Evolutionary conservation across 2,113 vertebrate genomes (phyloP).

Genomic region (Pavo muticus): DNA sequence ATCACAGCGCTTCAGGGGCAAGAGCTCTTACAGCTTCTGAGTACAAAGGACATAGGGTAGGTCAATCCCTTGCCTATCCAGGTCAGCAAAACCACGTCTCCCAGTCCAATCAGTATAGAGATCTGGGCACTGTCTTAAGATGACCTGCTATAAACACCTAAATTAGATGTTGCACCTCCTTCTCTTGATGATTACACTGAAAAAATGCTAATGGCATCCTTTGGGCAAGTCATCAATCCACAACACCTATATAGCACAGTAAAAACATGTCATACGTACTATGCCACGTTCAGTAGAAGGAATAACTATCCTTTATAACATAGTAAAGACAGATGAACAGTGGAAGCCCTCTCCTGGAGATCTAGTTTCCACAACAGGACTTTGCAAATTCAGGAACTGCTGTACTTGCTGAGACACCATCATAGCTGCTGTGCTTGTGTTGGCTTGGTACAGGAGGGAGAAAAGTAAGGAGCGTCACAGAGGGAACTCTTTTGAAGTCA

Average conservation of each 20-base stretch:
- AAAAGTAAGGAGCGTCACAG: background rate
- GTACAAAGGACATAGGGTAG: background rate
- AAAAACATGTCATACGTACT: background rate
- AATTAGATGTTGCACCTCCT: background rate
- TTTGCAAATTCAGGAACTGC: background rate
- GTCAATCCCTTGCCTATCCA: background rate
- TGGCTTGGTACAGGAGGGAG: background rate
- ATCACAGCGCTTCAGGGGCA: background rate
- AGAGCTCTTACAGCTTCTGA: background rate
- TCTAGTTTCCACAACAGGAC: background rate
- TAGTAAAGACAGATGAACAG: background rate
- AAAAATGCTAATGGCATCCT: conserved; percentile 41
- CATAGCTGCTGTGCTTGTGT: background rate
- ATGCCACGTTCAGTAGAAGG: background rate
- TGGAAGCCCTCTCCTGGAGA: background rate
- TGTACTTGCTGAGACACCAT: background rate
- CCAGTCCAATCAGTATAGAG: background rate
- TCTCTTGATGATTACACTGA: background rate
- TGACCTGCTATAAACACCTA: background rate
- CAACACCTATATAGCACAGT: background rate
- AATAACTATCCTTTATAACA: background rate
- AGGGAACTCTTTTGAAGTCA: background rate
- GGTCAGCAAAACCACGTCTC: background rate
- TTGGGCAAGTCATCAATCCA: conserved; percentile 46
- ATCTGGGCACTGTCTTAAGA: background rate